phyloP scores from a whole-genome alignment of 1,140 invertebrate species.

The Heliconius nattereri region DNA sequence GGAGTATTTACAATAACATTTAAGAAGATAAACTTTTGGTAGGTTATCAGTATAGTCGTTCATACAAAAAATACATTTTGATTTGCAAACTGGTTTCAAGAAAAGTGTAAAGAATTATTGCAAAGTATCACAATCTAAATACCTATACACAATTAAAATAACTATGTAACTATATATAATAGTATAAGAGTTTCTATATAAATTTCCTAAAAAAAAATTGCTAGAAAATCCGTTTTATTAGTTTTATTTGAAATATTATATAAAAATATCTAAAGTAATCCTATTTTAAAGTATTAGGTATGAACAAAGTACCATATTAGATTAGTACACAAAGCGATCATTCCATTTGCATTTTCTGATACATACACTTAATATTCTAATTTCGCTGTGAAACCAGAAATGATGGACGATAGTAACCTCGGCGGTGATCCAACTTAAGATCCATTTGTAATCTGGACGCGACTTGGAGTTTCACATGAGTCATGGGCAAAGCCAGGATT shows the following conservation, averaged over 20 bases:
- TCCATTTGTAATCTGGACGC: constrained; percentile 48
- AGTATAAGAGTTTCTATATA: no score
- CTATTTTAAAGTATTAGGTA: neutral
- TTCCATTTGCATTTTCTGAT: constrained; percentile 20
- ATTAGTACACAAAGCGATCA: constrained; percentile 1
- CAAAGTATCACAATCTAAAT: neutral
- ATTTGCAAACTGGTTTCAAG: neutral
- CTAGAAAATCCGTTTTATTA: no score
- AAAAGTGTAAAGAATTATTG: neutral
- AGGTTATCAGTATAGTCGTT: neutral
- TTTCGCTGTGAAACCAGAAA: constrained; percentile 31
- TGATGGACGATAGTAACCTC: constrained; percentile 20
- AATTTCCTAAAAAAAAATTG: no score
- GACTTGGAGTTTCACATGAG: constrained; percentile 37
- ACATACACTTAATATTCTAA: constrained; percentile 21
- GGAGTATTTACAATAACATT: neutral
- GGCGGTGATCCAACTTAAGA: constrained; percentile 33
- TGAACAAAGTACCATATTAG: neutral
- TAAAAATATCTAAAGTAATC: no score
- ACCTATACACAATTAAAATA: neutral
- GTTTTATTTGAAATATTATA: no score
- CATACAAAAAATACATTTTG: neutral
- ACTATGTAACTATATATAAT: neutral
- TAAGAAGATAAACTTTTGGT: neutral
- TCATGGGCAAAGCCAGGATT: constrained; percentile 47